phyloP scores from a whole-genome alignment of 2,113 vertebrate species.

The Fulmarus glacialis region DNA sequence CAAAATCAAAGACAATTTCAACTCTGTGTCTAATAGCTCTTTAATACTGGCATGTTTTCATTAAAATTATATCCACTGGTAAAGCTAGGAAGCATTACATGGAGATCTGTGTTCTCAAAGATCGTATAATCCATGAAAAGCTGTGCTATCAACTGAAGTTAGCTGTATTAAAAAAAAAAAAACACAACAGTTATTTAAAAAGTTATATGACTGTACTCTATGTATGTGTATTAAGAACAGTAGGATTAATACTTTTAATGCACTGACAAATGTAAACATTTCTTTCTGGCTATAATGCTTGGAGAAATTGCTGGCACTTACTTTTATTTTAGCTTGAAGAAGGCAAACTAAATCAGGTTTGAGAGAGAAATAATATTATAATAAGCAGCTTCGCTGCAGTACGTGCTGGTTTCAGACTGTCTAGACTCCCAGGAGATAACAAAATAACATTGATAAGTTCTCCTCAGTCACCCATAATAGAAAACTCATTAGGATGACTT shows the following conservation, averaged over 20 bases:
- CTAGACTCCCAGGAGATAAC: constrained; percentile 57
- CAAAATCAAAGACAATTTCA: constrained; percentile 70
- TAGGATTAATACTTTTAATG: constrained; percentile 31
- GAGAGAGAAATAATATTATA: constrained; percentile 12
- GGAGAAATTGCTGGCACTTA: not conserved
- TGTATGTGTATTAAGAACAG: not conserved
- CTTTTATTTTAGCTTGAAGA: constrained; percentile 54
- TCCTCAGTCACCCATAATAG: constrained; percentile 23
- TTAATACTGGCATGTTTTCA: constrained; percentile 67
- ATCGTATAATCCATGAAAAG: constrained; percentile 66
- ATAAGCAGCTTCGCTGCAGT: not conserved
- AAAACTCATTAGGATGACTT: constrained; percentile 58
- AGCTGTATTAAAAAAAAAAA: constrained; percentile 20
- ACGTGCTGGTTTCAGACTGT: constrained; percentile 27
- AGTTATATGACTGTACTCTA: not conserved
- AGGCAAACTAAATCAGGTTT: constrained; percentile 38
- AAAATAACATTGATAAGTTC: constrained; percentile 52
- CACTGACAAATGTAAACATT: constrained; percentile 24
- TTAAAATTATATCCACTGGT: constrained; percentile 65
- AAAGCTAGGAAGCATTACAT: constrained; percentile 47
- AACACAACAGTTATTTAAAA: not conserved
- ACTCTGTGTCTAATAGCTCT: constrained; percentile 52
- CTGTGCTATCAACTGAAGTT: constrained; percentile 40
- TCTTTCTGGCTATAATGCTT: not conserved
- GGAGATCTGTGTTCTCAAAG: constrained; percentile 53